phyloP scores from a whole-genome alignment of 2,113 vertebrate species.

The Saccopteryx bilineata region DNA sequence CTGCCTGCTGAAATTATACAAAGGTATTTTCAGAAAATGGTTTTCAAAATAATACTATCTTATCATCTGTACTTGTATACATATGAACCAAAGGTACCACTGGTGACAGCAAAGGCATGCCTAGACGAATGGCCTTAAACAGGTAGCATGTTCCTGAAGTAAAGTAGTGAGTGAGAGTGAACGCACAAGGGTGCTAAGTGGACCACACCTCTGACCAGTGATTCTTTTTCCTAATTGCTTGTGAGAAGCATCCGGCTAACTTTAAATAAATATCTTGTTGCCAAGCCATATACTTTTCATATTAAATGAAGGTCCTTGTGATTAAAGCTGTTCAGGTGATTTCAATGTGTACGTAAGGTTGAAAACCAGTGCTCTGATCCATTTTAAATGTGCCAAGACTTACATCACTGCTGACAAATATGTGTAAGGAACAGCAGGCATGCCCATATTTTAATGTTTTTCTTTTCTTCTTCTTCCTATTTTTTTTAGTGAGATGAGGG shows the following conservation, averaged over 20 bases:
- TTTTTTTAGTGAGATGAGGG: too few species aligned
- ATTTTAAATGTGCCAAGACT: not conserved
- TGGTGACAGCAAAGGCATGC: not conserved
- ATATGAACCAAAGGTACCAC: not conserved
- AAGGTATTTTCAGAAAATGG: not conserved
- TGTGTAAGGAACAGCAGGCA: not conserved
- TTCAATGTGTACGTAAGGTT: not conserved
- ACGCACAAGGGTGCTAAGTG: not conserved
- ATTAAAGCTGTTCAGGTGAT: not conserved
- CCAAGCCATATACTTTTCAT: not conserved
- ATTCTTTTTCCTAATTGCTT: not conserved
- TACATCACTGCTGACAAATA: not conserved
- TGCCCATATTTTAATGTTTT: not conserved
- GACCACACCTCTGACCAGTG: not conserved
- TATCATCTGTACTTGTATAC: not conserved
- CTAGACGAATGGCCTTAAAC: not conserved
- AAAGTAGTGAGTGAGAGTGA: not conserved
- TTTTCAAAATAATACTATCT: slow-evolving; percentile 22
- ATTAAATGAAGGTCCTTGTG: not conserved
- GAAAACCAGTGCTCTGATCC: not conserved
- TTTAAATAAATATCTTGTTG: not conserved
- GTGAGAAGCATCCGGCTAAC: not conserved
- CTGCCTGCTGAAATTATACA: slow-evolving; percentile 15
- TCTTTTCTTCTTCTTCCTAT: too few species aligned
- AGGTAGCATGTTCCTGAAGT: not conserved